Evolutionary conservation across 2,113 vertebrate species (phyloP), one percentile per base, ranked within the genome.

Genomic region (Melanotaenia duboulayi): DNA sequence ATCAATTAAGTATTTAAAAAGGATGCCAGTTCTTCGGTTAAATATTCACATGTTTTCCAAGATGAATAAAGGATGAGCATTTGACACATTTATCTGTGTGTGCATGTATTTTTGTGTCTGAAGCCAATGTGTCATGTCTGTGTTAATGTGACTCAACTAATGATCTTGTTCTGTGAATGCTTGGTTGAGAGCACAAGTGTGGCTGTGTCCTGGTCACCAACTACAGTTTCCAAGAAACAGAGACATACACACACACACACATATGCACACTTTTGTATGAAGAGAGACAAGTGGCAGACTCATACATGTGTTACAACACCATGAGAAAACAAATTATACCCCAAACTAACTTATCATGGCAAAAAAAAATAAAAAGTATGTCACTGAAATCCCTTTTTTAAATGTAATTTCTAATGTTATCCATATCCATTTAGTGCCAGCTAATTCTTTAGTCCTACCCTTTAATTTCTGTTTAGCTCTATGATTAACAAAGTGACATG

Each of bases 31-130:
- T 76, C 84, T 73, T 79, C 44, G 84, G 88, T 90, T 92, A 94
- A 94, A 93, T 92, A 86, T 92, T 92, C 83, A 94, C 88, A 89
- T 65, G 81, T 91, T 94, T 93, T 93, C 91, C 90, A 82, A 68
- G 32, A 74, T 82, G 83, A 95, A 96, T 94, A 89, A 94, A 92
- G 92, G 89, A 96, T 94, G 81, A 88, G 83, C 66, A 89, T 57
- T 90, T 89, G 83, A 89, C 46, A 71, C 81, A 83, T 89, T 88
- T 48, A 54, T 76, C 76, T 56, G 48, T 40, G 70, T 58, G 62
- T 14, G 51, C 66, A 50, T 67, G 74, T 65, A 59, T 66, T 10
- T 80, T 37, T 50, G 59, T 49, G 57, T 64, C 12, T 62, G 55
- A 22, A 49, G 42, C 4, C 4, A 55, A 61, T 56, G 63, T 81